Percentiles rank a stretch among this genome's conserved stretches.
These are phyloP conservation scores for Slavum lentiscoides DNA, from an alignment of 2,888 invertebrate genomes.

Conservation along the genomic window DNA sequence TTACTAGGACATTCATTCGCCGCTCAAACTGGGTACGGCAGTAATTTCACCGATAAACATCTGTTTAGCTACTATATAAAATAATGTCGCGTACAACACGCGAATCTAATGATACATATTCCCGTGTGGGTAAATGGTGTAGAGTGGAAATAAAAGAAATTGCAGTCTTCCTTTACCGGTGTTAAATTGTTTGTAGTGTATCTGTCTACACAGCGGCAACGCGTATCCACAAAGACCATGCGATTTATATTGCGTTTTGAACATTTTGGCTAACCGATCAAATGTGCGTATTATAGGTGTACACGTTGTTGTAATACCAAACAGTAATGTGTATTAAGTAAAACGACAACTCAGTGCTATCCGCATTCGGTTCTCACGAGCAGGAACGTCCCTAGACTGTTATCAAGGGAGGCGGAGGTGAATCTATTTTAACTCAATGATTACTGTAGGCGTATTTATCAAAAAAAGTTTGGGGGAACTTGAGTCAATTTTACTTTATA, in stretches of 20 bases:
- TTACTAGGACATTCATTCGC: not conserved
- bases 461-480: too few species aligned
- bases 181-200: not conserved
- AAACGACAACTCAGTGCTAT: too few species aligned
- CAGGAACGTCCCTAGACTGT: too few species aligned
- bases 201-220: not conserved
- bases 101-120: constrained; percentile 7
- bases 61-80: constrained; percentile 21
- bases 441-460: too few species aligned
- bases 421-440: too few species aligned
- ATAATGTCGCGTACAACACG: not conserved
- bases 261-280: not conserved
- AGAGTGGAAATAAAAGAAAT: constrained; percentile 17
- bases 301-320: too few species aligned
- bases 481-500: too few species aligned
- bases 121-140: too few species aligned
- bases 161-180: not conserved
- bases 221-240: not conserved
- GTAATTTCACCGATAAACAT: constrained; percentile 45
- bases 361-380: too few species aligned
- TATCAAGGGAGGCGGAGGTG: too few species aligned
- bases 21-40: constrained; percentile 15
- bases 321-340: too few species aligned
- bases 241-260: constrained; percentile 26
- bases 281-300: too few species aligned